Evolutionary conservation across 2,888 invertebrate genomes (phyloP), one percentile per base, ranked within the genome.

Genomic region (Acheta domesticus): DNA sequence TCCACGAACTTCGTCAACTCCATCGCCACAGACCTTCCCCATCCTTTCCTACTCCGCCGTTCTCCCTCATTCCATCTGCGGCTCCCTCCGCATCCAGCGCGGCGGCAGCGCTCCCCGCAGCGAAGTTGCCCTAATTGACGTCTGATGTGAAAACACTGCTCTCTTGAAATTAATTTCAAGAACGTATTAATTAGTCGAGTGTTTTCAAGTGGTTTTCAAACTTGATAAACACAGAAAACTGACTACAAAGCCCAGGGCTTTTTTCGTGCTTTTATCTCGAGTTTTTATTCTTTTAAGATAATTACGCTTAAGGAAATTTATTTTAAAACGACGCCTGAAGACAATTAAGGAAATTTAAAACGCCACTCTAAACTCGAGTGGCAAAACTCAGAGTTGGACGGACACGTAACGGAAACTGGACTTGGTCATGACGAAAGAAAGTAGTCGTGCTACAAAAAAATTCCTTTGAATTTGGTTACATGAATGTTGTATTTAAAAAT

Each of bases 151-250:
- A 74, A 79, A 62, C 79, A 76, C 62, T 76, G 79, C 76, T 79
- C 76, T 76, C 76, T 48, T n/a, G 76, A 76, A 76, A 76, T 76
- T 76, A 76, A 76, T 76, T 76, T 76, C 20, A 36, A 76, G 48
- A 49, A 76, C 49, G 62, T 78, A 76, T 79, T 79, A 79, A 79
- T 79, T 79, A 79, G 79, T 79, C 79, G 75, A 77, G 76, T 73
- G 74, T 79, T 79, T 79, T 79, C 79, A 79, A 79, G 79, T 79
- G 79, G 79, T 79, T 79, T 79, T 76, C 76, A 48, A 76, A 76
- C 48, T 76, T 76, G 19, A 49, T 76, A 62, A 62, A 62, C 62
- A 62, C 62, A 62, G 62, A 62, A 62, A 62, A 19, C 62, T 62
- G n/a, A 62, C 62, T 62, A 62, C 11, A 62, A 62, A 62, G 16